These are phyloP conservation scores for Malthinus seriepunctatus DNA, from an alignment of 2,888 invertebrate genomes.

Conservation along the genomic window DNA sequence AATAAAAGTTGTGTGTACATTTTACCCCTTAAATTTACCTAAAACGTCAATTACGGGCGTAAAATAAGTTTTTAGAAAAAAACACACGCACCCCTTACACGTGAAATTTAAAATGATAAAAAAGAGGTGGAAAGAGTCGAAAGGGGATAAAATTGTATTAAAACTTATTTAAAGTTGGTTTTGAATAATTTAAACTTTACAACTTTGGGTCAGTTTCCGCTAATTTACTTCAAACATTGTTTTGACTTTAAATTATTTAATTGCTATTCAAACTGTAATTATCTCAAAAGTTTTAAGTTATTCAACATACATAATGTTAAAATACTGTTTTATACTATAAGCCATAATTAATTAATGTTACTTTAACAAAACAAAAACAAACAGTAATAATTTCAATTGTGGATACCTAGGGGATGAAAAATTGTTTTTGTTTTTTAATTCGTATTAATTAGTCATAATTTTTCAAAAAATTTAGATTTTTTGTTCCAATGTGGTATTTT, in stretches of 20 bases:
- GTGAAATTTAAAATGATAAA: no score
- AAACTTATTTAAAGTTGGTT: neutral
- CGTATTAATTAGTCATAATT: no score
- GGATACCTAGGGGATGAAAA: neutral
- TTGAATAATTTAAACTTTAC: slow-evolving; percentile 2
- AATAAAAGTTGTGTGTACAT: no score
- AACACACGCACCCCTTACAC: no score
- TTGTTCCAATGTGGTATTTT: no score
- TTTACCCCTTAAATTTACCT: no score
- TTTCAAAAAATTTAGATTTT: no score
- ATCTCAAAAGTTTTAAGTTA: slow-evolving; percentile 1
- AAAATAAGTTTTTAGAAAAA: no score
- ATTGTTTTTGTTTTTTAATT: neutral
- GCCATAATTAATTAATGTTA: neutral
- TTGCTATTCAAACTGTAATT: slow-evolving; percentile 3
- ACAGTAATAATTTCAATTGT: neutral
- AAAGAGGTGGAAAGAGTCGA: no score
- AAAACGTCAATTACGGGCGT: no score
- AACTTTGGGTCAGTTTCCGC: slow-evolving; percentile 3
- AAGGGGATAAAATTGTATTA: no score
- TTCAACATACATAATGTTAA: neutral
- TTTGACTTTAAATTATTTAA: no score
- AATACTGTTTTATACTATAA: neutral
- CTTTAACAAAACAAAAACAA: neutral
- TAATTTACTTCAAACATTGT: neutral